Evolutionary conservation across 1,140 invertebrate species (phyloP).

Genomic region (Leptonema lineaticorne): DNA sequence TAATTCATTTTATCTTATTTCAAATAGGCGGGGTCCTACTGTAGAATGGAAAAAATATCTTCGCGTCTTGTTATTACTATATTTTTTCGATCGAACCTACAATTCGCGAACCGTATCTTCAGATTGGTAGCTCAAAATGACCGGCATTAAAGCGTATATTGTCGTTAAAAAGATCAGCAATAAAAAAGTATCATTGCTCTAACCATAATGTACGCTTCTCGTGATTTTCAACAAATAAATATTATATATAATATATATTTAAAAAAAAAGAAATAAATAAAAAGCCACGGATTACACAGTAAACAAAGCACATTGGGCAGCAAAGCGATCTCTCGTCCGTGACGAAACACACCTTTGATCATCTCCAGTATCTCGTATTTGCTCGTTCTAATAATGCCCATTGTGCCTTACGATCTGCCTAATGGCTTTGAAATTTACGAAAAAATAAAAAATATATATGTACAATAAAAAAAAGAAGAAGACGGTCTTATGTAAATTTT

Average conservation of each 20-base stretch:
- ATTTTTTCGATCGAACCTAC: no score
- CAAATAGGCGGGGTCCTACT: no score
- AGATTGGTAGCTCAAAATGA: no score
- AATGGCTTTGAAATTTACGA: neutral
- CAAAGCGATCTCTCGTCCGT: neutral
- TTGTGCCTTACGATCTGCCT: neutral
- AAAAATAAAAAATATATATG: neutral
- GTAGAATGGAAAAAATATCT: no score
- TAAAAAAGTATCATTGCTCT: no score
- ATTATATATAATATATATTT: neutral
- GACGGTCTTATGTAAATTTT: neutral
- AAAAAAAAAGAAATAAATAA: neutral
- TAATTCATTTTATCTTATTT: no score
- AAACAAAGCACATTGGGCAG: neutral
- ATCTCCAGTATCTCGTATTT: constrained; percentile 1
- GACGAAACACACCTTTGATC: constrained; percentile 26
- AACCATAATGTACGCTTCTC: no score
- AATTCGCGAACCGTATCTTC: no score
- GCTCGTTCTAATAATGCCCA: neutral
- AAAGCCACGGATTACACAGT: neutral
- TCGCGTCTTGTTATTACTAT: no score
- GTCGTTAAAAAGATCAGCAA: no score
- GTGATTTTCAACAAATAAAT: neutral
- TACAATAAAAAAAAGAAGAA: no score
- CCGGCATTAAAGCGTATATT: no score